Evolutionary conservation across 2,113 vertebrate species (phyloP).

Genomic region (Lophochroa leadbeateri): DNA sequence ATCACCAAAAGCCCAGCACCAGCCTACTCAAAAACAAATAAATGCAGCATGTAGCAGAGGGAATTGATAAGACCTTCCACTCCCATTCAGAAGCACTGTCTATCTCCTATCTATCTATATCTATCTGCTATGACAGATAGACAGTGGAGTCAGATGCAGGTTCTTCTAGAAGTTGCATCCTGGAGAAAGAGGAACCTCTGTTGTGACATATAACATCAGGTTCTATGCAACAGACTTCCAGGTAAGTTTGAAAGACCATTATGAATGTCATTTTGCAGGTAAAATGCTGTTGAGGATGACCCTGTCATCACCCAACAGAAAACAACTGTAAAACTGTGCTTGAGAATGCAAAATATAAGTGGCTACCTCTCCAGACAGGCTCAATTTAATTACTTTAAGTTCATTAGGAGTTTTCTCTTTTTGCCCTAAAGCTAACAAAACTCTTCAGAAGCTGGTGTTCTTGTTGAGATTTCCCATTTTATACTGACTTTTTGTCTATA

Average conservation of each 20-base stretch:
- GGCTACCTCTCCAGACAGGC: accelerated
- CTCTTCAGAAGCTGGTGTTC: not conserved
- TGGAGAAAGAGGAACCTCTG: not conserved
- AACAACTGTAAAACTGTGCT: not conserved
- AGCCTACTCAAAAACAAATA: not conserved
- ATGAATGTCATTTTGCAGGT: not conserved
- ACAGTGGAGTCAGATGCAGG: not conserved
- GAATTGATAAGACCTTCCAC: not conserved
- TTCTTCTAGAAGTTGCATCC: not conserved
- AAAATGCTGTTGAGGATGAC: not conserved
- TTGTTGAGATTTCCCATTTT: not conserved
- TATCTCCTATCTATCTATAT: no score
- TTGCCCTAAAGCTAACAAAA: not conserved
- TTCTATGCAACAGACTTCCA: not conserved
- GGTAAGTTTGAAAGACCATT: not conserved
- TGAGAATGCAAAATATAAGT: accelerated
- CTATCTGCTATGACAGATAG: not conserved
- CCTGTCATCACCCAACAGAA: not conserved
- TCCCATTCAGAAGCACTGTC: not conserved
- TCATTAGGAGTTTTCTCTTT: not conserved
- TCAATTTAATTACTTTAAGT: not conserved
- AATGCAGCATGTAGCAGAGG: not conserved
- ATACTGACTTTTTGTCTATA: not conserved
- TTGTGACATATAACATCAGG: not conserved
- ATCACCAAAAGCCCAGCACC: not conserved